Evolutionary conservation across 2,888 invertebrate genomes (phyloP).

Genomic region (Belgica antarctica): DNA sequence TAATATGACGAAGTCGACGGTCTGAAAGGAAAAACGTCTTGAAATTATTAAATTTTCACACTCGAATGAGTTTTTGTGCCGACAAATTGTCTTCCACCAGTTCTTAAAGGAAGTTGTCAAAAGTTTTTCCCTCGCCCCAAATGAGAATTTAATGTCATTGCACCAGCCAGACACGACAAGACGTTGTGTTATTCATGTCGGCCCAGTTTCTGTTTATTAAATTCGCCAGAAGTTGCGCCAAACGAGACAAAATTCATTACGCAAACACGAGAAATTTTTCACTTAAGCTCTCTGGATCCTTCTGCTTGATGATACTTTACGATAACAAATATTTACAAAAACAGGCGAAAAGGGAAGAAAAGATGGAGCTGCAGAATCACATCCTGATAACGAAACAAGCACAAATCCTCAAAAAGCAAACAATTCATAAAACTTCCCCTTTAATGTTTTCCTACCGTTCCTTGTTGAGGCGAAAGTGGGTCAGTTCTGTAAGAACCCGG

Average conservation of each 20-base stretch:
- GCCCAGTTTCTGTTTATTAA: too few species aligned
- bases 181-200: too few species aligned
- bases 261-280: constrained; percentile 14
- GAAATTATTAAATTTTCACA: constrained; percentile 11
- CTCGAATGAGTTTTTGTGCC: constrained; percentile 16
- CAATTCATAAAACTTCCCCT: constrained; percentile 19
- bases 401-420: constrained; percentile 24
- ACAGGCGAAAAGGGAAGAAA: background rate
- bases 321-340: constrained; percentile 15
- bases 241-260: constrained; percentile 1
- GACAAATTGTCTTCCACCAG: background rate
- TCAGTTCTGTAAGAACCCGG: background rate
- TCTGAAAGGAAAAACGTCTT: background rate
- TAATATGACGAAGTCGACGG: too few species aligned
- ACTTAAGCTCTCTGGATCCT: constrained; percentile 18
- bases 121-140: background rate
- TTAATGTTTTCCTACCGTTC: background rate
- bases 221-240: background rate
- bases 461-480: constrained; percentile 4
- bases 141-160: constrained; percentile 25
- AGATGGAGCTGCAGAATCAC: constrained; percentile 15
- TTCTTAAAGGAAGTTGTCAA: background rate
- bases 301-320: constrained; percentile 29
- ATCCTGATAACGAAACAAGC: constrained; percentile 15
- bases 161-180: background rate